phyloP scores from a whole-genome alignment of 2,797 vertebrate genomes.

The Pachyuromys duprasi region DNA sequence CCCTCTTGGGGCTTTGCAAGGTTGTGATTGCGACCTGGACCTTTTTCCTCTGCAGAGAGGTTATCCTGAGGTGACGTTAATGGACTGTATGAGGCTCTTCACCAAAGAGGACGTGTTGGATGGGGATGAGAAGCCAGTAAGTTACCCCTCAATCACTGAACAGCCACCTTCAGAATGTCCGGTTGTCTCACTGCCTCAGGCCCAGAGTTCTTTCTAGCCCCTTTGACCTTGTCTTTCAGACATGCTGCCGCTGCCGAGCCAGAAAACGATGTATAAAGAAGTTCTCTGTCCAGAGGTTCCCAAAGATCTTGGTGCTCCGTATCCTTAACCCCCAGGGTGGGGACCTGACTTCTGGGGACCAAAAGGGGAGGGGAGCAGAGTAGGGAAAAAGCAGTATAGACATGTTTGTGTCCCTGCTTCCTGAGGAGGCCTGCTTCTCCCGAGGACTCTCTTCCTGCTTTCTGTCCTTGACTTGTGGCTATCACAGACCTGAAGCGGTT shows the following conservation, averaged over 20 bases:
- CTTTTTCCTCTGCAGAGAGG: constrained; percentile 86
- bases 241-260: constrained; percentile 94
- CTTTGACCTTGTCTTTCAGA: constrained; percentile 87
- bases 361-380: background rate
- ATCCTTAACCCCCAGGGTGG: constrained; percentile 90
- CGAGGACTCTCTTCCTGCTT: background rate
- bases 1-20: background rate
- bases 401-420: background rate
- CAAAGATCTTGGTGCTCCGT: constrained; percentile 97
- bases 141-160: background rate
- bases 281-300: constrained; percentile 98
- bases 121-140: constrained; percentile 95
- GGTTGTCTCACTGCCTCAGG: too few relatives aligned
- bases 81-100: constrained; percentile 96
- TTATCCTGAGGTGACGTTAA: constrained; percentile 93
- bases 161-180: background rate
- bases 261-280: constrained; percentile 96
- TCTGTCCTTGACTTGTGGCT: constrained; percentile 87
- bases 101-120: constrained; percentile 97
- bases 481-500: constrained; percentile 96
- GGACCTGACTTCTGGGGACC: background rate
- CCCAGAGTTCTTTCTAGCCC: background rate
- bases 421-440: background rate
- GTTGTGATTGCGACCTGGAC: rapidly evolving
- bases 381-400: background rate